phyloP scores from a whole-genome alignment of 1,140 invertebrate genomes.

The Mesaphorura yosii region DNA sequence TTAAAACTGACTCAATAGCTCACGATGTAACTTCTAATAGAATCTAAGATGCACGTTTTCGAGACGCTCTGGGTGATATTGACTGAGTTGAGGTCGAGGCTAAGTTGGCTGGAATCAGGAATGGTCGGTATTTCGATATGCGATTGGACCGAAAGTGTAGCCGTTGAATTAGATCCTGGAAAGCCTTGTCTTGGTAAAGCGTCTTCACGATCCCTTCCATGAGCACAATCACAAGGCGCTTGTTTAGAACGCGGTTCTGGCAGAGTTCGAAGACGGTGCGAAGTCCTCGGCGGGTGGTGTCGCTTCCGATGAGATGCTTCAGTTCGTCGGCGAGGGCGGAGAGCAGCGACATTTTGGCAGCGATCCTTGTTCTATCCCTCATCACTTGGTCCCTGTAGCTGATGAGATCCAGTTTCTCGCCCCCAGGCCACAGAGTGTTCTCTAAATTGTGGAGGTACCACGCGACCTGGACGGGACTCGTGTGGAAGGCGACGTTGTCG shows the following conservation, averaged over 20 bases:
- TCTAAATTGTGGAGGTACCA: slow-evolving; percentile 76
- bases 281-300: slow-evolving; percentile 74
- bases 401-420: slow-evolving; percentile 48
- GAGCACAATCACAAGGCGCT: slow-evolving; percentile 72
- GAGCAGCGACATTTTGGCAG: slow-evolving; percentile 71
- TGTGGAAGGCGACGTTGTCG: slow-evolving; percentile 78
- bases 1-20: no score
- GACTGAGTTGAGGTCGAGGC: neutral
- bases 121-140: slow-evolving; percentile 27
- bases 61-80: neutral
- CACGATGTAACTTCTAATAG: neutral
- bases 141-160: slow-evolving; percentile 29
- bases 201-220: slow-evolving; percentile 66
- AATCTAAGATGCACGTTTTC: slow-evolving; percentile 1
- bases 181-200: slow-evolving; percentile 52
- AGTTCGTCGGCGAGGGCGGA: slow-evolving; percentile 71
- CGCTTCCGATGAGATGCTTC: slow-evolving; percentile 78
- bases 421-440: slow-evolving; percentile 67
- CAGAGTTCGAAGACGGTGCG: slow-evolving; percentile 73
- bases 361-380: slow-evolving; percentile 65
- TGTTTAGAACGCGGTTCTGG: slow-evolving; percentile 60
- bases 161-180: slow-evolving; percentile 22
- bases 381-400: slow-evolving; percentile 56
- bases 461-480: slow-evolving; percentile 77
- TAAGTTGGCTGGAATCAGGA: slow-evolving; percentile 12